Evolutionary conservation across 2,797 vertebrate genomes (phyloP).

Genomic region (Pseudochromis fuscus): DNA sequence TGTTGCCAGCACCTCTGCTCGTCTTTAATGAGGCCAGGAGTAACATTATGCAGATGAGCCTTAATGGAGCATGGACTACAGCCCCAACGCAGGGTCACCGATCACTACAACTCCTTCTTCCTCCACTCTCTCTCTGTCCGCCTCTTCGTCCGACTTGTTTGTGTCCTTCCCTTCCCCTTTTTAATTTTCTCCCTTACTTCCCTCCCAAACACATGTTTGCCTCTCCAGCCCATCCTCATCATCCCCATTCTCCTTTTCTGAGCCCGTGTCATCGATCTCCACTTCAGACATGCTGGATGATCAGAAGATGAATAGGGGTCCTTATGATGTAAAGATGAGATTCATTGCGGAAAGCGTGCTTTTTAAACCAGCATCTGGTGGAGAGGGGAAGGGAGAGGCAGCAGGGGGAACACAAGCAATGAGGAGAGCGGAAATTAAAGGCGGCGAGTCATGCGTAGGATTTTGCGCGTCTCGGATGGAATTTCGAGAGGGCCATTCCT

Average conservation of each 20-base stretch:
- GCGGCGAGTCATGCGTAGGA: constrained; percentile 24
- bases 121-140: constrained; percentile 22
- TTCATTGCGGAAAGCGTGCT: constrained; percentile 40
- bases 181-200: constrained; percentile 38
- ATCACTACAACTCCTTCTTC: constrained; percentile 43
- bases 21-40: constrained; percentile 75
- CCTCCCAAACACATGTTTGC: constrained; percentile 32
- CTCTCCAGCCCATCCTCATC: constrained; percentile 27
- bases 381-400: constrained; percentile 20
- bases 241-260: constrained; percentile 34
- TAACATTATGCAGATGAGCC: constrained; percentile 83
- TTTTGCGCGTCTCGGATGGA: constrained; percentile 59
- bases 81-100: constrained; percentile 57
- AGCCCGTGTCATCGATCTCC: constrained; percentile 59
- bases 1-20: constrained; percentile 61
- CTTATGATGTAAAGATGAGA: constrained; percentile 63
- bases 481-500: constrained; percentile 78
- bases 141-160: constrained; percentile 28
- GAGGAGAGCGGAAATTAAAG: constrained; percentile 49
- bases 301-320: constrained; percentile 64
- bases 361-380: constrained; percentile 57
- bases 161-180: constrained; percentile 40
- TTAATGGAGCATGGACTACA: constrained; percentile 73
- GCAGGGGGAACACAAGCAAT: constrained; percentile 29
- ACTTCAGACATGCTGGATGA: constrained; percentile 51